A percentile compares a stretch with the other conserved stretches of the same genome.
These are phyloP conservation scores for Monoplex corrugatus DNA, from an alignment of 2,888 invertebrate species.

Conservation along the genomic window DNA sequence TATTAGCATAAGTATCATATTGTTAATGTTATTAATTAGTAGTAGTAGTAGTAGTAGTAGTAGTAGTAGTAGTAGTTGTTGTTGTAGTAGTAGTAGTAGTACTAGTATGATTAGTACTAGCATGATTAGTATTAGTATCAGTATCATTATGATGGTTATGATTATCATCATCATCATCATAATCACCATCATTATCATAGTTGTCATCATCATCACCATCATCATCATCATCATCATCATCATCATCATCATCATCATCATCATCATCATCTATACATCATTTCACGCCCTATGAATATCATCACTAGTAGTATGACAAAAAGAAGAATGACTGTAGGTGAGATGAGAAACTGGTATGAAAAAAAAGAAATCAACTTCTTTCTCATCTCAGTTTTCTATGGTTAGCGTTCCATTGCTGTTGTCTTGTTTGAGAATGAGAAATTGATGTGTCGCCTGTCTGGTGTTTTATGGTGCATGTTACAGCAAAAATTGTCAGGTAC, in stretches of 20 bases:
- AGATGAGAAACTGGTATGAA: no score
- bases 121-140: neutral
- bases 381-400: no score
- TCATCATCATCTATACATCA: neutral
- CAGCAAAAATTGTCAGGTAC: no score
- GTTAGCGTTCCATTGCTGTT: no score
- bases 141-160: neutral
- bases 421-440: no score
- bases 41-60: constrained; percentile 21
- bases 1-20: no score
- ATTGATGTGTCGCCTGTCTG: no score
- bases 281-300: no score
- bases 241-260: constrained; percentile 21
- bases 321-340: no score
- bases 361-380: no score
- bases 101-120: neutral
- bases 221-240: constrained; percentile 20
- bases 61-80: constrained; percentile 34
- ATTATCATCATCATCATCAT: neutral
- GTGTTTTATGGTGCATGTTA: no score
- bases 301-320: no score
- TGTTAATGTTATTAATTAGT: neutral
- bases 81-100: constrained; percentile 12
- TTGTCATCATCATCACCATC: constrained; percentile 17
- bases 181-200: neutral